phyloP scores from a whole-genome alignment of 2,888 invertebrate species.

The Agonum fuliginosum region DNA sequence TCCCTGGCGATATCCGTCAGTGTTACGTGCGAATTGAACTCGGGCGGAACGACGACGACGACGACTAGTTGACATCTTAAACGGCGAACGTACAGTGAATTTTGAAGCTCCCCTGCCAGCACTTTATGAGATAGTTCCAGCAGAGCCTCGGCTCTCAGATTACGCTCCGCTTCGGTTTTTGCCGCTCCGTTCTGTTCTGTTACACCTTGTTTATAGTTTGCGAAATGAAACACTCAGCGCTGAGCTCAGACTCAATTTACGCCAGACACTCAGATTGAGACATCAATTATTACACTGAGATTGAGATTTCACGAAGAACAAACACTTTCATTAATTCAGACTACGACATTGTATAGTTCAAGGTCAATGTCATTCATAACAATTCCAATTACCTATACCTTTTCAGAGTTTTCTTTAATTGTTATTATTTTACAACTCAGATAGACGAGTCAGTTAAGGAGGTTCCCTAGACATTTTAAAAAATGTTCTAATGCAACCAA shows the following conservation, averaged over 20 bases:
- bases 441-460: too few relatives aligned
- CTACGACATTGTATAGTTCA: too few relatives aligned
- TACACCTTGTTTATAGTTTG: conserved; percentile 33
- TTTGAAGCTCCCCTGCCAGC: conserved; percentile 54
- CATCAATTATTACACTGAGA: conserved; percentile 17
- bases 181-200: too few relatives aligned
- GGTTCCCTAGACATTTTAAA: too few relatives aligned
- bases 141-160: conserved; percentile 47
- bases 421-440: too few relatives aligned
- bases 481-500: too few relatives aligned
- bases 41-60: not conserved
- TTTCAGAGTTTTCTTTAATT: too few relatives aligned
- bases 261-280: not conserved
- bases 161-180: conserved; percentile 41
- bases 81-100: conserved; percentile 59
- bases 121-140: conserved; percentile 53
- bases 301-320: too few relatives aligned
- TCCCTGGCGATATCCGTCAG: not conserved
- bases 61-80: conserved; percentile 58
- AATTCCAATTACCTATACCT: too few relatives aligned
- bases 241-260: not conserved
- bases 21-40: not conserved
- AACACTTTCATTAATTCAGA: too few relatives aligned
- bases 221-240: conserved; percentile 14
- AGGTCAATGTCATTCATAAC: too few relatives aligned